Evolutionary conservation across 1,140 invertebrate species (phyloP).

Genomic region (Caenorhabditis briggsae): DNA sequence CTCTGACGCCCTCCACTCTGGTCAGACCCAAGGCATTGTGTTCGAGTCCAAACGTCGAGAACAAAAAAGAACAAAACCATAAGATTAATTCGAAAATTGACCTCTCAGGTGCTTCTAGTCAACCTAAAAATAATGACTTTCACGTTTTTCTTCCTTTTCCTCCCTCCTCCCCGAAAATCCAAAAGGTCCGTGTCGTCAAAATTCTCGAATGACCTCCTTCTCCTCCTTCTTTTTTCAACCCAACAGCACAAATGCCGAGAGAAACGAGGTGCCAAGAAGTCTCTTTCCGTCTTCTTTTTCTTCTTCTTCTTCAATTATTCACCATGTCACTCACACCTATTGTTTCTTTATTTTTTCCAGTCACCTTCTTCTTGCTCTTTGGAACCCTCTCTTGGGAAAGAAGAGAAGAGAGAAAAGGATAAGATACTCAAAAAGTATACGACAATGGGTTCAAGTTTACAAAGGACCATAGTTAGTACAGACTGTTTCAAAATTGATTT

Average conservation of each 20-base stretch:
- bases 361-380: background rate
- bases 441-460: background rate
- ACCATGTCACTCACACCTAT: slow-evolving; percentile 50
- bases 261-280: slow-evolving; percentile 5
- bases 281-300: background rate
- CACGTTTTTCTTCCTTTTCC: slow-evolving; percentile 6
- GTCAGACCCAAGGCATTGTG: background rate
- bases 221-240: slow-evolving; percentile 20
- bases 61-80: slow-evolving; percentile 37
- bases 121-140: slow-evolving; percentile 49
- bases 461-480: too few species aligned
- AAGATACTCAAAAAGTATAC: background rate
- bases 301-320: slow-evolving; percentile 27
- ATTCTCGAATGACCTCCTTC: background rate
- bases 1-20: too few species aligned
- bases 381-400: background rate
- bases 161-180: background rate
- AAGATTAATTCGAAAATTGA: slow-evolving; percentile 43
- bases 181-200: background rate
- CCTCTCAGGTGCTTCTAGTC: background rate
- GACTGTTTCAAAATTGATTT: too few species aligned
- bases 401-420: background rate
- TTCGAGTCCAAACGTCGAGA: background rate
- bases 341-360: background rate
- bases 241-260: too few species aligned